Conservation (phyloP, 2,797 vertebrate species). For the Mormyrops attenuatus region DNA sequence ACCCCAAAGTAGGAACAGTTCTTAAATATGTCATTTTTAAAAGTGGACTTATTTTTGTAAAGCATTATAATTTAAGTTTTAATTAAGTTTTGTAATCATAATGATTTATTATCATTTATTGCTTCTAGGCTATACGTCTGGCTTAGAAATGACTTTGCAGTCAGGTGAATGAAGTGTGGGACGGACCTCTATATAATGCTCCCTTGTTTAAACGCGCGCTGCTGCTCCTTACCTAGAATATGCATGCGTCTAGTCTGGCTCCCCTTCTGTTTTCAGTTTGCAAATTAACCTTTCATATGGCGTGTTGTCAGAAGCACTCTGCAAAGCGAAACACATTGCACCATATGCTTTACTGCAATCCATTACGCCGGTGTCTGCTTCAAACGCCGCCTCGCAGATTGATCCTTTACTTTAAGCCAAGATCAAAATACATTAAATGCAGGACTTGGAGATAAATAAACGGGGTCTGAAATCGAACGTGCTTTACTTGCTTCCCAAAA, state of each 20-base stretch:
- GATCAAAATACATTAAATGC: slow-evolving; percentile 33
- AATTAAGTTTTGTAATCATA: not conserved
- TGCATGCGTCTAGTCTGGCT: slow-evolving; percentile 28
- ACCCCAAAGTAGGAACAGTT: not conserved
- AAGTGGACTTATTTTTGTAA: not conserved
- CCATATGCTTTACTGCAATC: slow-evolving; percentile 46
- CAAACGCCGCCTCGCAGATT: slow-evolving; percentile 44
- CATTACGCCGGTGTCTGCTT: slow-evolving; percentile 47
- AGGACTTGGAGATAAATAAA: slow-evolving; percentile 44
- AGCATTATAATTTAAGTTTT: not conserved
- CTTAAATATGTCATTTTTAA: not conserved
- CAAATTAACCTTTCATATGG: slow-evolving; percentile 45
- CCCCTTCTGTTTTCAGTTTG: slow-evolving; percentile 46
- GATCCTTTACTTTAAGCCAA: slow-evolving; percentile 41
- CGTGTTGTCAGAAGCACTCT: slow-evolving; percentile 40
- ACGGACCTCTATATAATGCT: slow-evolving; percentile 17
- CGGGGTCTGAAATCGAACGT: slow-evolving; percentile 40
- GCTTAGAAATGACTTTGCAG: not conserved
- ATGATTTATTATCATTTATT: slow-evolving; percentile 6
- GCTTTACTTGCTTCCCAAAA: slow-evolving; percentile 16
- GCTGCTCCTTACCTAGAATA: not conserved
- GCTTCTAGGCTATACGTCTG: not conserved
- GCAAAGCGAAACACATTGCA: slow-evolving; percentile 43
- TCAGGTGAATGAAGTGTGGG: not conserved
- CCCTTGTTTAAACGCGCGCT: not conserved